These are phyloP conservation scores for Elanus axillaris DNA, from an alignment of 2,113 vertebrate species.

Conservation along the genomic window DNA sequence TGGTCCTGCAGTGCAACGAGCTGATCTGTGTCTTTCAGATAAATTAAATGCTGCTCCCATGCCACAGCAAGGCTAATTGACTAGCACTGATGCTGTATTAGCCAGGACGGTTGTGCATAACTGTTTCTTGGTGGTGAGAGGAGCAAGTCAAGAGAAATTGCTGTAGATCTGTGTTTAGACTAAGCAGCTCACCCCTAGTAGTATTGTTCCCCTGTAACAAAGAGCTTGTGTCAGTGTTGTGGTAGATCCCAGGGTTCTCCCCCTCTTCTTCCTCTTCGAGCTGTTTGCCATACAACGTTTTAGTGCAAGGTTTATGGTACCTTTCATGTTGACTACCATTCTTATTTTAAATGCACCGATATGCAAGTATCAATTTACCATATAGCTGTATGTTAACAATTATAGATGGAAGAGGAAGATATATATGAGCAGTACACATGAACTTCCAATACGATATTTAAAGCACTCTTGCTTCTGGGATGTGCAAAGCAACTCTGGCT, in stretches of 20 bases:
- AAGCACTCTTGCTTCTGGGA: neutral
- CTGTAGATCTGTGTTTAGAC: neutral
- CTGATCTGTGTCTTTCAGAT: neutral
- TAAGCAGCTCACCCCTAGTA: neutral
- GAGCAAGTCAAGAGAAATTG: neutral
- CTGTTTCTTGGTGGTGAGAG: neutral
- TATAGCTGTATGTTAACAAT: neutral
- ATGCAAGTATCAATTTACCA: neutral
- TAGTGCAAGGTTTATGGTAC: neutral
- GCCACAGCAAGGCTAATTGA: accelerated
- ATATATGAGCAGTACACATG: neutral
- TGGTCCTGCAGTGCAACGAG: accelerated
- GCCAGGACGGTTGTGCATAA: neutral
- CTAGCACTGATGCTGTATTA: neutral
- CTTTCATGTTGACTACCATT: neutral
- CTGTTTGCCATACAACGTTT: neutral
- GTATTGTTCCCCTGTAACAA: neutral
- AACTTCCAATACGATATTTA: neutral
- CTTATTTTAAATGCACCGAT: neutral
- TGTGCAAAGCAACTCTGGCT: neutral
- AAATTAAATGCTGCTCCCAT: neutral
- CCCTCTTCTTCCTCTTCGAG: neutral
- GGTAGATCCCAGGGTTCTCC: neutral
- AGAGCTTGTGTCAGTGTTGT: neutral
- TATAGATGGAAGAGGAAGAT: neutral